Evolutionary conservation across 1,140 invertebrate genomes (phyloP), one percentile per base, ranked within the genome.

Genomic region (Cryptotermes secundus): DNA sequence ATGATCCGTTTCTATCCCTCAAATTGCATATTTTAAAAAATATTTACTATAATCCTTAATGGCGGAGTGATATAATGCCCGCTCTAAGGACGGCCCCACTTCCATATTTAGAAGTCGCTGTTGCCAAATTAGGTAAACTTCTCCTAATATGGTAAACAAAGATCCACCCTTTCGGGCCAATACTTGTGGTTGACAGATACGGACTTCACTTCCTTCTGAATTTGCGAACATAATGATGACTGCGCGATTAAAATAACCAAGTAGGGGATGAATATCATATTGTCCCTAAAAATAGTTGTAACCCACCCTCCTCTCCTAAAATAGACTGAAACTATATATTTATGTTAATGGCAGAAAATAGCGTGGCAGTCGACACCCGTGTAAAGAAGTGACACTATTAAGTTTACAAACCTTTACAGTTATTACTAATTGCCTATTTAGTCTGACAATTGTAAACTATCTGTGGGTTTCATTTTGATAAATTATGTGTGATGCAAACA

Each of bases 61-160:
- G 36, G 85, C 85, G 85, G 59, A 86, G 35, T 26, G 38, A 86
- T 86, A 84, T 53, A 53, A 34, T 2, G 24, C 34, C 22, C 14
- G 31, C 7, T 42, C 26, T 85, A 84, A 84, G 83, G 81, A 82
- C 84, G 81, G 85, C 84, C 84, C 79, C 85, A 83, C 84, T 88
- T 86, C 88, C 88, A 87, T 89, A 88, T 89, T 88, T 88, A 88
- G 87, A 88, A 89, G 87, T 87, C 86, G 86, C 86, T 87, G 86
- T 87, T 87, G 88, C 88, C 87, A 89, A 89, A 89, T 88, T 88
- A 88, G 88, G 88, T 87, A 89, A 88, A 88, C 86, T 88, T 88
- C 86, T 85, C 87, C 88, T 87, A 87, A 87, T 88, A 89, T 87
- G 88, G 88, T 84, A 86, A 87, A 87, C 86, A 83, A 86, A 87